Base-by-base conservation (phyloP, 2,888 invertebrate genomes). In the Norana najaformis region DNA sequence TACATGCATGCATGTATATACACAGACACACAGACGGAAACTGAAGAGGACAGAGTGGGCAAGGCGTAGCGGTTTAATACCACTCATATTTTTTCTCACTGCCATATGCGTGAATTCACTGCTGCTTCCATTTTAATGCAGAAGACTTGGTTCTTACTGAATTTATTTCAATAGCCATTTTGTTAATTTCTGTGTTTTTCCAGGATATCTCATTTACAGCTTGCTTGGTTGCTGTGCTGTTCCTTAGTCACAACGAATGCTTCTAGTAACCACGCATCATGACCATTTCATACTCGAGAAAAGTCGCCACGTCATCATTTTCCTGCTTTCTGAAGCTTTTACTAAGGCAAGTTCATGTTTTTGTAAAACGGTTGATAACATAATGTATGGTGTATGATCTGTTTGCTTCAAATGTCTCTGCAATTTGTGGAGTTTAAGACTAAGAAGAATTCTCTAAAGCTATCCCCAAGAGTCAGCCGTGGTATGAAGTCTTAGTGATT, bases 301-400 rank as follows among this genome's bases (percentile, higher is more conserved):
- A 92, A 53, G 92, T 93, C 14, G 92, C 93, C 47, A 92, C 92
- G 20, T 91, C 92, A 34, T 90, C 90, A 30, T 90, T 92, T 53
- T 90, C 91, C 37, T 91, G 92, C 88, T 92, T 92, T 90, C 92
- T 92, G 16, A 91, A 91, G 90, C 90, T 93, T 16, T 90, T 93
- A 16, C 41, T 92, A 97, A 96, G 92, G 92, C 91, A 90, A 88
- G 89, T 90, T 36, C 36, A 36, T 38, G n/a, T 23, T 83, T 82
- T 39, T 53, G 11, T 69, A n/a, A 69, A 47, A 23, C 47, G 23
- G 23, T 23, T 47, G 8, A 47, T 47, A 23, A 47, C 2, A 47
- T 5, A 23, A n/a, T n/a, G 30, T n/a, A 69, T 16, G n/a, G n/a
- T n/a, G n/a, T n/a, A n/a, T n/a, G n/a, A n/a, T n/a, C n/a, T n/a